A percentile compares a stretch with the other conserved stretches of the same genome.
These are phyloP conservation scores for Discoglossus pictus DNA, from an alignment of 2,797 vertebrate species.

Conservation along the genomic window DNA sequence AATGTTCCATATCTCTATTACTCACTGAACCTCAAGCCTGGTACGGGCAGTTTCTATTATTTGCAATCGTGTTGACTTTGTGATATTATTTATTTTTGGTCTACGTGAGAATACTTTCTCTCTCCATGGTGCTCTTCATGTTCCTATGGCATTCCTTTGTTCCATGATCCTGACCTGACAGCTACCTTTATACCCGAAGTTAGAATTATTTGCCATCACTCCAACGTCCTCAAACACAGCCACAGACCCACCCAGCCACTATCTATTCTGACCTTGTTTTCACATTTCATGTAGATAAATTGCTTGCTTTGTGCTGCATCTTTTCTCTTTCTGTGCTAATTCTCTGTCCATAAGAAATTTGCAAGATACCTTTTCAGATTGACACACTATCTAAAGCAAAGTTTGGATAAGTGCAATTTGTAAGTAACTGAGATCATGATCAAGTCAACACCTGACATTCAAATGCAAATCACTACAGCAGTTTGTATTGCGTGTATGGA, in stretches of 20 bases:
- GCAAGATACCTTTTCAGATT: neutral
- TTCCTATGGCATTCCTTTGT: conserved; percentile 64
- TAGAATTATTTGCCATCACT: conserved; percentile 61
- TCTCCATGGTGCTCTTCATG: conserved; percentile 58
- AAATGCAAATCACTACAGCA: too few species aligned
- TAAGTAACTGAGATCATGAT: neutral
- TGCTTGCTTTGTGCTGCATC: neutral
- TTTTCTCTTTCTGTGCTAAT: neutral
- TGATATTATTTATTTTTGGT: conserved; percentile 66
- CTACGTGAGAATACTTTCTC: conserved; percentile 72
- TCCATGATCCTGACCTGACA: conserved; percentile 59
- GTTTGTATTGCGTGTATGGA: too few species aligned
- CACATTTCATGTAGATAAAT: neutral
- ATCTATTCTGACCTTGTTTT: conserved; percentile 63
- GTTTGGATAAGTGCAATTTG: neutral
- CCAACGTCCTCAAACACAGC: conserved; percentile 62
- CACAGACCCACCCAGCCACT: conserved; percentile 64
- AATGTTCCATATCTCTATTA: conserved; percentile 72
- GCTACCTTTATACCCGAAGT: conserved; percentile 58
- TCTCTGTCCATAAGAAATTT: conserved; percentile 6
- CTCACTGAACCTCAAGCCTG: conserved; percentile 62
- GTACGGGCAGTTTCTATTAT: conserved; percentile 65
- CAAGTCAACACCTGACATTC: too few species aligned
- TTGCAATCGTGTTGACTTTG: conserved; percentile 78
- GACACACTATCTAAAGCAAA: neutral